These are phyloP conservation scores for Temnopleurus reevesii DNA, from an alignment of 53 echinoderm and acorn worm genomes.

Conservation along the genomic window DNA sequence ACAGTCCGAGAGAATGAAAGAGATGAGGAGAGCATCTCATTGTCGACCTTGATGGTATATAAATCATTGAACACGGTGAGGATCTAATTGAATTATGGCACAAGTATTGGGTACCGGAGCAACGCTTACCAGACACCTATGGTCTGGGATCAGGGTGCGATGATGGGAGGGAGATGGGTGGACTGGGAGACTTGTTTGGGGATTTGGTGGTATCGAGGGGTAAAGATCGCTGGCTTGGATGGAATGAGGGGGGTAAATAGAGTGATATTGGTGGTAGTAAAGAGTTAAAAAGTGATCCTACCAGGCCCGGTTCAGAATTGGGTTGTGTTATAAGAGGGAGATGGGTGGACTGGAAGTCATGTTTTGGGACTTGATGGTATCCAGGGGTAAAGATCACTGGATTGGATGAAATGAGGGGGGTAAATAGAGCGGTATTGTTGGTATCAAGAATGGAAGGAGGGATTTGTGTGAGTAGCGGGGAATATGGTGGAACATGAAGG, in stretches of 20 bases:
- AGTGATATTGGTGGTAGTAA: not conserved
- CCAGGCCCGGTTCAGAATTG: not conserved
- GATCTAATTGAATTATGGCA: constrained; percentile 17
- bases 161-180: not conserved
- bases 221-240: too few species aligned
- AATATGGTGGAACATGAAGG: too few species aligned
- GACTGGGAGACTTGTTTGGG: not conserved
- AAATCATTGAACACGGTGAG: constrained; percentile 47
- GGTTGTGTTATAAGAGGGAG: not conserved
- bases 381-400: too few species aligned
- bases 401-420: too few species aligned
- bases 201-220: not conserved
- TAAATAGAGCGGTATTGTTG: too few species aligned
- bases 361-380: not conserved
- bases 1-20: too few species aligned
- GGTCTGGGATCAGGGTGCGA: not conserved
- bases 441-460: too few species aligned
- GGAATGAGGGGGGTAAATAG: too few species aligned
- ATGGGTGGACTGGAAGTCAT: not conserved
- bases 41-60: constrained; percentile 25
- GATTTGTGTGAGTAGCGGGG: too few species aligned
- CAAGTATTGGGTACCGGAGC: not conserved
- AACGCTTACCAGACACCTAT: not conserved
- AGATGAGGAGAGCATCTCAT: not conserved
- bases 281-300: not conserved